These are phyloP conservation scores for Laupala kohalensis DNA, from an alignment of 1,140 invertebrate genomes.

Conservation along the genomic window DNA sequence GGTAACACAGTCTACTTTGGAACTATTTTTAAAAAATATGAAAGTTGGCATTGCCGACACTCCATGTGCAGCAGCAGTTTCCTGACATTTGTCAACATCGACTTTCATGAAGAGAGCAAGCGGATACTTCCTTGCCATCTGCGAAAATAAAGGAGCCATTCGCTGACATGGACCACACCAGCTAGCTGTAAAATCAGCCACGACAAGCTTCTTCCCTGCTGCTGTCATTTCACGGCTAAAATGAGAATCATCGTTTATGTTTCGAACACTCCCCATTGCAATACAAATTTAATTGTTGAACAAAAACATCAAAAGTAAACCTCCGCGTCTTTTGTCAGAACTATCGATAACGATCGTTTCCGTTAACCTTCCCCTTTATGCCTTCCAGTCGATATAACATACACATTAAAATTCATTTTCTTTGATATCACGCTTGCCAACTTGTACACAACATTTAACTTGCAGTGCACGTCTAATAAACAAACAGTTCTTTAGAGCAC, in stretches of 20 bases:
- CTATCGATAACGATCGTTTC: too few species aligned
- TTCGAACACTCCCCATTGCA: constrained; percentile 27
- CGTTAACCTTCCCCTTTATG: too few species aligned
- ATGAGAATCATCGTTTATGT: constrained; percentile 56
- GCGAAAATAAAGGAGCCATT: constrained; percentile 82
- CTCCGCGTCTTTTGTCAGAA: too few species aligned
- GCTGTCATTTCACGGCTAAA: constrained; percentile 67
- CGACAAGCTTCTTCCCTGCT: constrained; percentile 76
- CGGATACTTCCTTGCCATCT: constrained; percentile 71
- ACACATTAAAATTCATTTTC: too few species aligned
- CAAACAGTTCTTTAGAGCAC: too few species aligned
- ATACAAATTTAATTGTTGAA: too few species aligned
- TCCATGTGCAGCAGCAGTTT: constrained; percentile 70
- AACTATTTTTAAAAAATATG: constrained; percentile 82
- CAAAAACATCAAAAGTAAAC: too few species aligned
- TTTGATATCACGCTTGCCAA: too few species aligned
- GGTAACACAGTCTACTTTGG: constrained; percentile 51
- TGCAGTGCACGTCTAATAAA: too few species aligned
- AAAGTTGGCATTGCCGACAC: constrained; percentile 98
- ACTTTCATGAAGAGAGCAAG: constrained; percentile 89
- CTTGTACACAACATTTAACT: too few species aligned
- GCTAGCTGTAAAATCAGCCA: constrained; percentile 85
- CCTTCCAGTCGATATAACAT: too few species aligned
- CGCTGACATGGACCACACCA: constrained; percentile 92
- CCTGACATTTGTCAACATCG: constrained; percentile 80